A percentile compares a stretch with the other conserved stretches of the same genome.
These are phyloP conservation scores for Acanthopleura granulata DNA, from an alignment of 2,888 invertebrate species.

Conservation along the genomic window DNA sequence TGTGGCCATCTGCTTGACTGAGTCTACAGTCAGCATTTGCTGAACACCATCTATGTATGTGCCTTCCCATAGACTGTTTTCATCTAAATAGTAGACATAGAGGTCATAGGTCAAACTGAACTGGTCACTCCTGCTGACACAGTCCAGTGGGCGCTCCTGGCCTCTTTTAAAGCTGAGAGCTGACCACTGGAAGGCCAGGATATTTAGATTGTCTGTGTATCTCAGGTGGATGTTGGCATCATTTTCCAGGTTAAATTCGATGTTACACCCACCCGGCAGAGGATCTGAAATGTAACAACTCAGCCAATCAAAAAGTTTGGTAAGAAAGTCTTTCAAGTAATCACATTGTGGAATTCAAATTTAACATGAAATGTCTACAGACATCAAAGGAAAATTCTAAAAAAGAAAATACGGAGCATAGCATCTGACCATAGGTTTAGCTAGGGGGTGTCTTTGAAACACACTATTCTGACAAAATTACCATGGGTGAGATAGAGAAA, in stretches of 20 bases:
- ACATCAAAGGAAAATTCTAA: too few species aligned
- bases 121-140: constrained; percentile 64
- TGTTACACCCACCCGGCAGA: constrained; percentile 84
- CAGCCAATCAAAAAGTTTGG: background rate
- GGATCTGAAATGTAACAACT: constrained; percentile 74
- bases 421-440: too few species aligned
- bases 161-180: constrained; percentile 70
- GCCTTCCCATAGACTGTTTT: constrained; percentile 73
- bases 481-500: too few species aligned
- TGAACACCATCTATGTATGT: constrained; percentile 76
- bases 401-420: too few species aligned
- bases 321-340: too few species aligned
- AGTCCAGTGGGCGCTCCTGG: constrained; percentile 63
- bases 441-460: too few species aligned
- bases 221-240: constrained; percentile 73
- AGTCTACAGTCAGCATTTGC: constrained; percentile 74
- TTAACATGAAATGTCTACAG: background rate
- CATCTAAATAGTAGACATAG: constrained; percentile 77
- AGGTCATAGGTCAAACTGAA: constrained; percentile 72
- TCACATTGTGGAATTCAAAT: background rate
- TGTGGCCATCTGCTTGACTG: constrained; percentile 31
- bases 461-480: too few species aligned
- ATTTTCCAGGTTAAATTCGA: constrained; percentile 76
- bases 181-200: constrained; percentile 72
- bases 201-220: constrained; percentile 70